Evolutionary conservation across 2,797 vertebrate species (phyloP).

Genomic region (Poecilia velifera): DNA sequence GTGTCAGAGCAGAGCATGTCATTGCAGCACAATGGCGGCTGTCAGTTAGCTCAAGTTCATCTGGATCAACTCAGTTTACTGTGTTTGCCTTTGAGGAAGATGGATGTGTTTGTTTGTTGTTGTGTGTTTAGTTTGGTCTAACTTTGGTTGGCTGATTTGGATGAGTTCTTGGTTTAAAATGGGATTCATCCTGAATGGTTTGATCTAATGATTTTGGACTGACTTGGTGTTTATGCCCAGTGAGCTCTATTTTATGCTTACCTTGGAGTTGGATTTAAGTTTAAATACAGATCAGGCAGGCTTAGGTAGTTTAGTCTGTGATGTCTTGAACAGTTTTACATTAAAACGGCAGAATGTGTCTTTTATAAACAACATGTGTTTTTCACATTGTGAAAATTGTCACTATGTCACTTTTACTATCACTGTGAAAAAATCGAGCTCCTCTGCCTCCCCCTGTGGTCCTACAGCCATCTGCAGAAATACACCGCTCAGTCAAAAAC

Average conservation of each 20-base stretch:
- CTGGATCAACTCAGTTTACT: conserved; percentile 46
- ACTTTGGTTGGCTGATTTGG: conserved; percentile 6
- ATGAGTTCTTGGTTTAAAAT: neutral
- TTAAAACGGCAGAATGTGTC: neutral
- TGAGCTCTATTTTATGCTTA: neutral
- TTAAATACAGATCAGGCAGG: neutral
- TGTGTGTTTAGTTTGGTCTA: conserved; percentile 8
- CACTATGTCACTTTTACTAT: too few species aligned
- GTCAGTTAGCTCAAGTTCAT: conserved; percentile 57
- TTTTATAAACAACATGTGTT: too few species aligned
- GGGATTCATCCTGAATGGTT: neutral
- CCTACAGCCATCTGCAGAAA: too few species aligned
- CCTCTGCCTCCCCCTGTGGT: too few species aligned
- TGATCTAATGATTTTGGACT: neutral
- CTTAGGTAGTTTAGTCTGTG: neutral
- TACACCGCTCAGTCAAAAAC: too few species aligned
- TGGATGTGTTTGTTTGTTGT: conserved; percentile 49
- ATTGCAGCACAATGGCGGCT: conserved; percentile 50
- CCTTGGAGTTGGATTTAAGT: neutral
- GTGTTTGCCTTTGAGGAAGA: conserved; percentile 45
- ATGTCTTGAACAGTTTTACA: neutral
- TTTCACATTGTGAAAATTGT: too few species aligned
- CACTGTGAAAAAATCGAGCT: too few species aligned
- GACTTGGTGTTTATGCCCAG: neutral
- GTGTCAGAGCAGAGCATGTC: conserved; percentile 54